Evolutionary conservation across 2,888 invertebrate genomes (phyloP), one percentile per base, ranked within the genome.

Genomic region (Elegia similella): DNA sequence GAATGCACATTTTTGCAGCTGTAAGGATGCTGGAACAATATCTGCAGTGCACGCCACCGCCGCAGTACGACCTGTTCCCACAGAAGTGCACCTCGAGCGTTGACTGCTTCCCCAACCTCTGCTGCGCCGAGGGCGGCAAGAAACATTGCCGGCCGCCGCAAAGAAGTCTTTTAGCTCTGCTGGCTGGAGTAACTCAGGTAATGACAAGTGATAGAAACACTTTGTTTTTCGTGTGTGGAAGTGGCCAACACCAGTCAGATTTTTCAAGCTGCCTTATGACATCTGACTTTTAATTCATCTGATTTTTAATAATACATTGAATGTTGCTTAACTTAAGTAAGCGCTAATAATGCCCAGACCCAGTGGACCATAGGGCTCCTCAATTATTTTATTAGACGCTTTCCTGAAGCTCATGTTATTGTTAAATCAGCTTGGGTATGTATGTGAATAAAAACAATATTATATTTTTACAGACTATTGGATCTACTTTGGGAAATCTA

Each of bases 81-180:
- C 95, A 94, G 72, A 84, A 92, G 29, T 96, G 96, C 76, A 93
- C 93, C 61, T 94, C 94, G 6, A 94, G 94, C 12, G 88, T 95
- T 3, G 95, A 96, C 78, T 96, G 96, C 76, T 95, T 96, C 79
- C 96, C 96, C 7, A 95, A 95, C 82, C 87, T 96, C 59, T 96
- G 96, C 76, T 96, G 96, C 62, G 95, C 96, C 65, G 96, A 96
- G 81, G 93, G 93, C 46, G 95, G 95, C 5, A 93, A 93, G 68
- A 94, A 94, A 65, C 93, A 94, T 68, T 96, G 96, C 72, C 92
- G 96, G 48, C 95, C 96, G 7, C 95, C 96, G 34, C 95, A 94
- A 74, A 93, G 94, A 66, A 95, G 95, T 12, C 75, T 96, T 1
- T 81, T 95, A 17, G 93, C 95, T 0, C 76, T 95, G 57, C 86